Conservation (phyloP, 2,113 vertebrate genomes). For the Pionites leucogaster region DNA sequence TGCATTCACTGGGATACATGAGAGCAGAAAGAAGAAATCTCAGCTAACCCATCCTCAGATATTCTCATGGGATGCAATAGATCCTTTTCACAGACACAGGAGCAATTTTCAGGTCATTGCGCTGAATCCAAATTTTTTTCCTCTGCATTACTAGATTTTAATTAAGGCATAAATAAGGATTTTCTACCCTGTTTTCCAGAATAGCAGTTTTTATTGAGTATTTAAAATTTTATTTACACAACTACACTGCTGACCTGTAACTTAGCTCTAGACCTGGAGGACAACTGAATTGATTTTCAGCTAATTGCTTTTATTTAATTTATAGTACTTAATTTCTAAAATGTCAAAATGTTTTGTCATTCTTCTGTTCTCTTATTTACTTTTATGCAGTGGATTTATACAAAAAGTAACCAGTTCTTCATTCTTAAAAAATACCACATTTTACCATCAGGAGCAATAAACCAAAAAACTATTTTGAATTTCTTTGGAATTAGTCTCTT, state of each 20-base stretch:
- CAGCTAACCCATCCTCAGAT: not conserved
- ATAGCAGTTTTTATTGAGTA: not conserved
- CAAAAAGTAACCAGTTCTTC: not conserved
- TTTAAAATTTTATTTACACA: not conserved
- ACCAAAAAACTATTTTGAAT: not conserved
- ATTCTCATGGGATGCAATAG: not conserved
- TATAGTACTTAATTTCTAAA: not conserved
- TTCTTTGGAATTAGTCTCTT: not conserved
- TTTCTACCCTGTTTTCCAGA: not conserved
- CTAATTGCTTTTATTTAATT: constrained; percentile 1
- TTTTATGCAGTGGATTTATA: not conserved
- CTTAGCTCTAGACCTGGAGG: not conserved
- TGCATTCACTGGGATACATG: not conserved
- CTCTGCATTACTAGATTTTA: not conserved
- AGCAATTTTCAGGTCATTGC: not conserved
- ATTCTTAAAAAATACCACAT: not conserved
- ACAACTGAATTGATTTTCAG: not conserved
- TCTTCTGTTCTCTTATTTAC: not conserved
- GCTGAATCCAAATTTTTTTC: accelerated
- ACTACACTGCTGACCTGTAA: not conserved
- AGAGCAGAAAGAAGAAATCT: not conserved
- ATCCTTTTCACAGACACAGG: not conserved
- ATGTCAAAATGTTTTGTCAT: not conserved
- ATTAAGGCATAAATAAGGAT: not conserved
- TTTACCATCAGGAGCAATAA: not conserved